Conservation (phyloP, 2,888 invertebrate genomes). For the Meganola albula region DNA sequence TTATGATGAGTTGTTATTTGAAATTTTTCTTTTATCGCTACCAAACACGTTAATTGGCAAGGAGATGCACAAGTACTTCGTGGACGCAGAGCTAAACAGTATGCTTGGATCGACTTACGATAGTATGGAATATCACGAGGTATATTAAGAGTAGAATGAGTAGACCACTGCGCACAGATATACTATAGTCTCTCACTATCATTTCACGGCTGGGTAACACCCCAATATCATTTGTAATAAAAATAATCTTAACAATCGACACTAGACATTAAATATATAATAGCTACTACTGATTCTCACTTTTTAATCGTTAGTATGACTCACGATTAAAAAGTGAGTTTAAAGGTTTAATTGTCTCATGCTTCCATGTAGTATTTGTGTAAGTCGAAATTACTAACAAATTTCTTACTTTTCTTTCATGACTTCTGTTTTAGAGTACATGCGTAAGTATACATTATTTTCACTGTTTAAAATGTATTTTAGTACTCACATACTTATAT, state of each 20-base stretch:
- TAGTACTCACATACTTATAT: no score
- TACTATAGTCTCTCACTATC: no score
- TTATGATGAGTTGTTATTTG: no score
- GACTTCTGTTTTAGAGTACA: slow-evolving; percentile 60
- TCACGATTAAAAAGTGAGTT: no score
- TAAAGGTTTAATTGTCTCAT: slow-evolving; percentile 8
- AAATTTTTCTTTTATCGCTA: slow-evolving; percentile 73
- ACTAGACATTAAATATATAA: no score
- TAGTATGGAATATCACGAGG: slow-evolving; percentile 72
- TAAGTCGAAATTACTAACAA: slow-evolving; percentile 47
- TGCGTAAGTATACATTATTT: slow-evolving; percentile 62
- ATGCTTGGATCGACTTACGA: slow-evolving; percentile 82
- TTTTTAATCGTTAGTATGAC: no score
- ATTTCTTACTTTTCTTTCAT: slow-evolving; percentile 50
- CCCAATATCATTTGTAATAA: no score
- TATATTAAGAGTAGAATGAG: slow-evolving; percentile 52
- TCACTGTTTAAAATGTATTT: no score
- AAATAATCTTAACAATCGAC: no score
- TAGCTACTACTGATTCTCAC: no score
- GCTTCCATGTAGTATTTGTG: slow-evolving; percentile 73
- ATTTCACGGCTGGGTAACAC: no score
- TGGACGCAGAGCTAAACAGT: slow-evolving; percentile 88
- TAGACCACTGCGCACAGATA: no score
- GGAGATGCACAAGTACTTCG: slow-evolving; percentile 89
- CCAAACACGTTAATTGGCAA: slow-evolving; percentile 76